These are phyloP conservation scores for Crypturellus tataupa DNA, from an alignment of 2,797 vertebrate species.

Conservation along the genomic window DNA sequence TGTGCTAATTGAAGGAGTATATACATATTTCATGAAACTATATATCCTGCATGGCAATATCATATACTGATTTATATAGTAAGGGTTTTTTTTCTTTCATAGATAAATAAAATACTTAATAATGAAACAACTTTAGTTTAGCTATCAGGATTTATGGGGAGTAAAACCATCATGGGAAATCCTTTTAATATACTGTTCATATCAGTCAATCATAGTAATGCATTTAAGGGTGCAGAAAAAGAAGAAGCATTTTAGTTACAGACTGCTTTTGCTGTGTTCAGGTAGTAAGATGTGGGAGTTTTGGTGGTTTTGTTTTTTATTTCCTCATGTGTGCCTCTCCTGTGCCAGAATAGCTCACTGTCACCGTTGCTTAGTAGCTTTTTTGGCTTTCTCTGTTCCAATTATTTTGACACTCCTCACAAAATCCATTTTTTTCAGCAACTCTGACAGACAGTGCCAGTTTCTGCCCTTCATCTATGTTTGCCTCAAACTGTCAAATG, in stretches of 20 bases:
- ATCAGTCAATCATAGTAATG: neutral
- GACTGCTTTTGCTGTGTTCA: neutral
- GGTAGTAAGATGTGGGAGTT: neutral
- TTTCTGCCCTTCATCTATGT: neutral
- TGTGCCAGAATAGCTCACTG: neutral
- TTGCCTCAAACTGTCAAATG: neutral
- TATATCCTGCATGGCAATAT: neutral
- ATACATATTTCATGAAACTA: neutral
- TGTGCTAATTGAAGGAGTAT: neutral
- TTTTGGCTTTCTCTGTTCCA: neutral
- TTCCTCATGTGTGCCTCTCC: neutral
- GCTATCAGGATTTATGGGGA: neutral
- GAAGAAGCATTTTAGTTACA: neutral
- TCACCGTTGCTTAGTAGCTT: neutral
- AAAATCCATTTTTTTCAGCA: neutral
- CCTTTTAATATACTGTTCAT: neutral
- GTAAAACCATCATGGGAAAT: neutral
- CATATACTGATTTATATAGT: neutral
- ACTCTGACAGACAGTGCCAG: neutral
- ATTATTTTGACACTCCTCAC: neutral
- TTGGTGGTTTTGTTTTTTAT: neutral
- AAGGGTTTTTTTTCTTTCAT: neutral
- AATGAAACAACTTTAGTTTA: neutral
- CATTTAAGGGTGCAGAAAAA: neutral
- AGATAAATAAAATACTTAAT: conserved; percentile 12